Base-by-base conservation (phyloP, 2,888 invertebrate species). In the Dusona sp. region DNA sequence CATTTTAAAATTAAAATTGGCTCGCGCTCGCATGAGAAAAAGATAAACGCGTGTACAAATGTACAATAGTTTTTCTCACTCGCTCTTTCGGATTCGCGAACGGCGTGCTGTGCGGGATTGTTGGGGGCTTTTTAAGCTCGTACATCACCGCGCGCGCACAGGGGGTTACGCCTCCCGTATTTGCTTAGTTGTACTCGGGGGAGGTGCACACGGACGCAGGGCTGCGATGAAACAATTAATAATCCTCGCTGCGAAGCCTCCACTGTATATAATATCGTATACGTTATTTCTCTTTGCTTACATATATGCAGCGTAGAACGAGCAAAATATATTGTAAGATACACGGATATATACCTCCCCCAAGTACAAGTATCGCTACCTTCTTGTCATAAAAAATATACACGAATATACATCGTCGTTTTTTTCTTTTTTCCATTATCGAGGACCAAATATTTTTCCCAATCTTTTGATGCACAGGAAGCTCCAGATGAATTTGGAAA, bases 151-250 rank as follows among this genome's bases (percentile, higher is more conserved):
- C 67, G 77, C 48, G 86, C 80, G 22, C 83, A 81, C 33, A 57
- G 87, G 89, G 90, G 92, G 93, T 92, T 92, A 93, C 93, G 93
- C 93, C 93, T 93, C 93, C 91, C 88, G 93, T 93, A 93, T 93
- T 93, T 93, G 93, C 93, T 93, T 93, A 93, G 93, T 93, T 92
- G 93, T 93, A 92, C 92, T 89, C 89, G 90, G 90, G 91, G 92
- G 92, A 92, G 93, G 92, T 90, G 91, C 92, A 80, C 80, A 65
- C 70, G 91, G 92, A 92, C 91, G 72, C 61, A 90, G 92, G 91
- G 90, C 90, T 90, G 91, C 92, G 93, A 93, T 92, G 92, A 93
- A 93, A 93, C 93, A 93, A 93, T 93, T 93, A 93, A 93, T 93
- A 93, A 93, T 92, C 91, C 87, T 83, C 87, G 78, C 88, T 67